Percentiles rank a stretch among this genome's conserved stretches.
Evolutionary conservation across 2,888 invertebrate genomes (phyloP).

Genomic region (Antheraea assamensis): DNA sequence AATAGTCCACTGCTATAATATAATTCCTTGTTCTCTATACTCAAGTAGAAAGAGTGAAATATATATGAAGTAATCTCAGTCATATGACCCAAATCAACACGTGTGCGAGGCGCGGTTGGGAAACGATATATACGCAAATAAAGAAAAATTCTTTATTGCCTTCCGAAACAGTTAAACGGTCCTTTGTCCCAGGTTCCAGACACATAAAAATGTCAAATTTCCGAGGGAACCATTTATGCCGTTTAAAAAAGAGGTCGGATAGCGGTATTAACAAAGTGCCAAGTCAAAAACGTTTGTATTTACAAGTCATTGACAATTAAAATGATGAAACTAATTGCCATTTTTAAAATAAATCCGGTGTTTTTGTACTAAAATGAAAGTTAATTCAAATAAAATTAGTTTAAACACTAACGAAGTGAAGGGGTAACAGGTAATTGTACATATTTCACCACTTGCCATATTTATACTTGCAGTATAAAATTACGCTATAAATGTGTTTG

Average conservation of each 20-base stretch:
- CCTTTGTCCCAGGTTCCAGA: slow-evolving; percentile 70
- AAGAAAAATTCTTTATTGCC: slow-evolving; percentile 64
- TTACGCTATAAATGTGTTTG: neutral
- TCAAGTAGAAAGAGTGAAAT: neutral
- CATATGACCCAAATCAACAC: slow-evolving; percentile 60
- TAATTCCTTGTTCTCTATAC: neutral
- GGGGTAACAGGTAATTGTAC: neutral
- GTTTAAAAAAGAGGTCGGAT: slow-evolving; percentile 49
- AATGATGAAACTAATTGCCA: neutral
- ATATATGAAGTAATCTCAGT: neutral
- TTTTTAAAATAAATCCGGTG: neutral
- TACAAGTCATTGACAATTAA: neutral
- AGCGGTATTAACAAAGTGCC: slow-evolving; percentile 15
- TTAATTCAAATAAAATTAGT: neutral
- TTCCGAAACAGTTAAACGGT: slow-evolving; percentile 60
- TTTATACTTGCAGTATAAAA: neutral
- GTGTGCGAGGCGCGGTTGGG: slow-evolving; percentile 50
- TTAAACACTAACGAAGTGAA: neutral
- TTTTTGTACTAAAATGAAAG: neutral
- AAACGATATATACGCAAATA: slow-evolving; percentile 50
- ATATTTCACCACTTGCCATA: neutral
- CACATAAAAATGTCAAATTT: slow-evolving; percentile 70
- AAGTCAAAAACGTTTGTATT: neutral
- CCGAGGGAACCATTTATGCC: slow-evolving; percentile 56
- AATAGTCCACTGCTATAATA: neutral